Conservation (phyloP, 2,888 invertebrate genomes). For the Macrophya alboannulata region DNA sequence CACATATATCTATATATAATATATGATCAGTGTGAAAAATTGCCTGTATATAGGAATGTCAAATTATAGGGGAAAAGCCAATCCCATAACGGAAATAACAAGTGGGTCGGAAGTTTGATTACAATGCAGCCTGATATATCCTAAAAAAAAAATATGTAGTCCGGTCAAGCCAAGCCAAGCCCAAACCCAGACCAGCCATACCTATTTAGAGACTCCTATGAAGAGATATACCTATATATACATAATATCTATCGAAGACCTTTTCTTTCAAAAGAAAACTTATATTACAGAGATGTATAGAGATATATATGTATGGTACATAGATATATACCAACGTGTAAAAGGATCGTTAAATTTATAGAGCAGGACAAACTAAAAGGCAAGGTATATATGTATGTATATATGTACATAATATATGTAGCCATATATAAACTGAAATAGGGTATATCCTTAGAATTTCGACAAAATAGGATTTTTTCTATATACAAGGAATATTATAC, state of each 20-base stretch:
- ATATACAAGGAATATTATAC: background rate
- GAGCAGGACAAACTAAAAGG: background rate
- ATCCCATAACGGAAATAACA: constrained; percentile 30
- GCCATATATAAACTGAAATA: background rate
- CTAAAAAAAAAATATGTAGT: background rate
- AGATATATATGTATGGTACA: background rate
- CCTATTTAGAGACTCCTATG: background rate
- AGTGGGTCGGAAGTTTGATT: constrained; percentile 19
- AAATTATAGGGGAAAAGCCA: background rate
- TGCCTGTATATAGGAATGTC: background rate
- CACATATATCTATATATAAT: background rate
- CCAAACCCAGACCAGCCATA: background rate
- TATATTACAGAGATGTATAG: background rate
- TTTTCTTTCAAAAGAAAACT: background rate
- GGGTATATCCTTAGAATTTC: background rate
- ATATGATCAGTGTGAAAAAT: background rate
- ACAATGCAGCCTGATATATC: constrained; percentile 6
- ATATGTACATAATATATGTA: background rate
- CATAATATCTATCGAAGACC: background rate
- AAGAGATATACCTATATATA: background rate
- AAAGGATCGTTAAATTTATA: background rate
- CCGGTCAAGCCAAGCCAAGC: too few relatives aligned
- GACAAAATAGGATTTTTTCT: background rate
- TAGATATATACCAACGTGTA: background rate
- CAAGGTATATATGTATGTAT: too few relatives aligned